Base-by-base conservation (phyloP, 2,113 vertebrate genomes). In the Sciurus niger region DNA sequence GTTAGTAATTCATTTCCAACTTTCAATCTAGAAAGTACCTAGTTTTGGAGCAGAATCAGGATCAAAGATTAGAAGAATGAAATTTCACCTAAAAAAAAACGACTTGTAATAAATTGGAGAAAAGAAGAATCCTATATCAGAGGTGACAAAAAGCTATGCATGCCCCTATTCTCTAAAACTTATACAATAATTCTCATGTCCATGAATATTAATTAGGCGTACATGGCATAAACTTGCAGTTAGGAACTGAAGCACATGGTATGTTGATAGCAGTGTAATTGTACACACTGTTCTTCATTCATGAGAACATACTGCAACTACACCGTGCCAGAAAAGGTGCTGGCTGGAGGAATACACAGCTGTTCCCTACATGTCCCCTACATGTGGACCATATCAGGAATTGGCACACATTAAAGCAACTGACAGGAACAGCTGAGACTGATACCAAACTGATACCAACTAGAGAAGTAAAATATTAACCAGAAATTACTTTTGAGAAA, bases 291-390 rank as follows among this genome's bases (percentile, higher is more conserved):
- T 58, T 67, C 34, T 67, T 43, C 20, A 74, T 28, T 67, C 68
- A 1, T 83, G 68, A 63, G 67, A 82, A 67, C 25, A 72, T 20
- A 28, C n/a, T 20, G 24, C 48, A 82, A 32, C 28, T 2, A 3
- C 25, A 16, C 68, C 55, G 43, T 22, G 46, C 32, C 92, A 83
- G 60, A n/a, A 37, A 43, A 17, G 58, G 13, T 4, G 2, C 20
- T 77, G 91, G 89, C n/a, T 73, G 37, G 20, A 55, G 68, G 12
- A 88, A 16, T 32, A 13, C 78, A 55, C 96, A 96, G 96, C 95
- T 92, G 83, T 96, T 48, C 84, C 25, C 77, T 63, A n/a, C 34
- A 28, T 70, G 34, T 70, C 67, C 67, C 67, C 67, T n/a, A 4
- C 46, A 46, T 16, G 58, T 20, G 48, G 48, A 67, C 37, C 65